Percentiles rank a stretch among this genome's conserved stretches.
Evolutionary conservation across 1,140 invertebrate species (phyloP).

Genomic region (Panagrolaimus sp.): DNA sequence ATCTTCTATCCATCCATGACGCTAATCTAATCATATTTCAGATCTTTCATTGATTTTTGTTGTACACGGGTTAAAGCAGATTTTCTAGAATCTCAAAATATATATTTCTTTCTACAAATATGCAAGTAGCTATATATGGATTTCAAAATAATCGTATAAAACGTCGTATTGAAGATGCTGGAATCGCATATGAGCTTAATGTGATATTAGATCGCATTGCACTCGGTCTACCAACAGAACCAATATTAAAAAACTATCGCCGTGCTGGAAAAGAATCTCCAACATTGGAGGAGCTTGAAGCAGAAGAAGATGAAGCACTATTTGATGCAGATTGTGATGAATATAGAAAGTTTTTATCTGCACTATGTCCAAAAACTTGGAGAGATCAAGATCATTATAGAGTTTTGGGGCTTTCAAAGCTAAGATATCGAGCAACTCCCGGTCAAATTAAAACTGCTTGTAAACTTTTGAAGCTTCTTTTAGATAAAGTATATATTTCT

Average conservation of each 20-base stretch:
- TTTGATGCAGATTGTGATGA: slow-evolving; percentile 37
- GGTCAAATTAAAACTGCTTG: slow-evolving; percentile 44
- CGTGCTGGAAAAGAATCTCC: neutral
- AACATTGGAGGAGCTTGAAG: neutral
- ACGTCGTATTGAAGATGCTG: slow-evolving; percentile 37
- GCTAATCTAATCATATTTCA: too few species aligned
- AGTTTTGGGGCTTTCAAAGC: slow-evolving; percentile 42
- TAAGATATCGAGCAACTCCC: slow-evolving; percentile 36
- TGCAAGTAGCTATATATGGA: too few species aligned
- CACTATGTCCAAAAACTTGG: slow-evolving; percentile 40
- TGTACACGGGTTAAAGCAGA: too few species aligned
- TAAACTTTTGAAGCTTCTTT: slow-evolving; percentile 27
- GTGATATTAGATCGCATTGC: slow-evolving; percentile 30
- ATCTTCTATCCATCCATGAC: too few species aligned
- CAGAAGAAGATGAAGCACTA: slow-evolving; percentile 19
- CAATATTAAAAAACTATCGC: slow-evolving; percentile 27
- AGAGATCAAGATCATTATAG: slow-evolving; percentile 52
- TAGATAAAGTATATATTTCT: neutral
- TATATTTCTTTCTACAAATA: too few species aligned
- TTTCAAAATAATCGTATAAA: too few species aligned
- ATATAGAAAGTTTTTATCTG: slow-evolving; percentile 35
- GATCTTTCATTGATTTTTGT: too few species aligned
- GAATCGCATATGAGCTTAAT: slow-evolving; percentile 40
- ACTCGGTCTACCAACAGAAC: slow-evolving; percentile 26
- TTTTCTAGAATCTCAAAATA: too few species aligned